phyloP scores from a whole-genome alignment of 2,888 invertebrate species.

The Pristionchus entomophagus region DNA sequence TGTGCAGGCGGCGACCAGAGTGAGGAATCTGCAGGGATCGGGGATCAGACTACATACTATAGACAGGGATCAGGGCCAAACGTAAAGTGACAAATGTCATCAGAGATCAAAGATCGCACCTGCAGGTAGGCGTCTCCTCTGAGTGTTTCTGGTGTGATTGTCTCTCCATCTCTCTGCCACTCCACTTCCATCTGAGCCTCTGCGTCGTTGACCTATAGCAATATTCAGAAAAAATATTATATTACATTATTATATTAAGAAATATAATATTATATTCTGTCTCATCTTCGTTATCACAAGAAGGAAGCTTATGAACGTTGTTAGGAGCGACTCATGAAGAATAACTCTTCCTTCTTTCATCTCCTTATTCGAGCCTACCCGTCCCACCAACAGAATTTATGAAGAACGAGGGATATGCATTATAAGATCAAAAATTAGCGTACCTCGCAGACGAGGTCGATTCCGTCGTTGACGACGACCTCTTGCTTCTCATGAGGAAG shows the following conservation, averaged over 20 bases:
- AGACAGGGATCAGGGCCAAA: too few species aligned
- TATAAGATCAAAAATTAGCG: slow-evolving; percentile 21
- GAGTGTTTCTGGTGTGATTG: slow-evolving; percentile 59
- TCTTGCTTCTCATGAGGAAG: slow-evolving; percentile 55
- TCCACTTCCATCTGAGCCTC: slow-evolving; percentile 62
- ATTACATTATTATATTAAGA: too few species aligned
- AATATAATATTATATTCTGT: too few species aligned
- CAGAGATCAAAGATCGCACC: slow-evolving; percentile 45
- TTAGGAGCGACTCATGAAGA: too few species aligned
- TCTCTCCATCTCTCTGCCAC: slow-evolving; percentile 70
- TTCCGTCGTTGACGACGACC: slow-evolving; percentile 58
- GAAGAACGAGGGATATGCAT: too few species aligned
- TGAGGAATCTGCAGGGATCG: slow-evolving; percentile 59
- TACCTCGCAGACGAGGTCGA: slow-evolving; percentile 64
- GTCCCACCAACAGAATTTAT: too few species aligned
- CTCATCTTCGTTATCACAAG: too few species aligned
- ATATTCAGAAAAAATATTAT: not conserved
- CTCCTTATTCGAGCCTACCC: too few species aligned
- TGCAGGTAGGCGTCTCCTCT: slow-evolving; percentile 60
- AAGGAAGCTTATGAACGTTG: too few species aligned
- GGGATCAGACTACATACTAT: not conserved
- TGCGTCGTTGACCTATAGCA: slow-evolving; percentile 14
- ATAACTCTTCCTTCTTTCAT: too few species aligned
- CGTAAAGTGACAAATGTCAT: too few species aligned
- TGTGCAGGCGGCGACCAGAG: slow-evolving; percentile 64